Conservation (phyloP, 2,797 vertebrate species). For the Siniperca undulata region DNA sequence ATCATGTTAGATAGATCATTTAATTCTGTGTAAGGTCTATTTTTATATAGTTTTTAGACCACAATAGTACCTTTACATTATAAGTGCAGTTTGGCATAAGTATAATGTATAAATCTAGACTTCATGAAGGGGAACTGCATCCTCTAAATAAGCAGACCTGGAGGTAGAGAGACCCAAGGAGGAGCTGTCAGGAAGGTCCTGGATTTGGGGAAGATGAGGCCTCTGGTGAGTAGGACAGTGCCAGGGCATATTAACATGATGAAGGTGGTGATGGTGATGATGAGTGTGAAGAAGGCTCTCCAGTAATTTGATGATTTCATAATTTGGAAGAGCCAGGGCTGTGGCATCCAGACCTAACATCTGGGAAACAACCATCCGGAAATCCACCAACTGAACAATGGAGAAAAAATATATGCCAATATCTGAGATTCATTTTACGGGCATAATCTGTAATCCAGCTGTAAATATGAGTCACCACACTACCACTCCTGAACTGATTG, state of each 20-base stretch:
- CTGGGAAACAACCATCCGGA: constrained; percentile 87
- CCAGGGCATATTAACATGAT: constrained; percentile 43
- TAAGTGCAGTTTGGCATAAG: constrained; percentile 3
- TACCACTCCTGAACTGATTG: background rate
- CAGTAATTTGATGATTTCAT: constrained; percentile 90
- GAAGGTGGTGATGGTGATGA: constrained; percentile 75
- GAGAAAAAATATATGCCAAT: background rate
- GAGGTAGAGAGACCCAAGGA: constrained; percentile 29
- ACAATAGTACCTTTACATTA: background rate
- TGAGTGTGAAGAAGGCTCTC: constrained; percentile 86
- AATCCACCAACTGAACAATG: constrained; percentile 88
- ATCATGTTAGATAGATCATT: background rate
- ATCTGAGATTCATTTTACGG: background rate
- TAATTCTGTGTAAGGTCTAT: constrained; percentile 11
- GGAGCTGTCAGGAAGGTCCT: constrained; percentile 31
- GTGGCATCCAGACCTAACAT: constrained; percentile 87
- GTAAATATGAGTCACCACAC: background rate
- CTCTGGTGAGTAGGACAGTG: constrained; percentile 60
- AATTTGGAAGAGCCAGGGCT: constrained; percentile 84
- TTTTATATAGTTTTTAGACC: background rate
- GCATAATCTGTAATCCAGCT: background rate
- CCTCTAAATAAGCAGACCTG: constrained; percentile 27
- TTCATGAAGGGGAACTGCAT: constrained; percentile 31
- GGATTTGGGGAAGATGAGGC: constrained; percentile 42
- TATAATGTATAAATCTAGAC: constrained; percentile 3